Evolutionary conservation across 1,140 invertebrate genomes (phyloP).

Genomic region (Caenorhabditis inopinata): DNA sequence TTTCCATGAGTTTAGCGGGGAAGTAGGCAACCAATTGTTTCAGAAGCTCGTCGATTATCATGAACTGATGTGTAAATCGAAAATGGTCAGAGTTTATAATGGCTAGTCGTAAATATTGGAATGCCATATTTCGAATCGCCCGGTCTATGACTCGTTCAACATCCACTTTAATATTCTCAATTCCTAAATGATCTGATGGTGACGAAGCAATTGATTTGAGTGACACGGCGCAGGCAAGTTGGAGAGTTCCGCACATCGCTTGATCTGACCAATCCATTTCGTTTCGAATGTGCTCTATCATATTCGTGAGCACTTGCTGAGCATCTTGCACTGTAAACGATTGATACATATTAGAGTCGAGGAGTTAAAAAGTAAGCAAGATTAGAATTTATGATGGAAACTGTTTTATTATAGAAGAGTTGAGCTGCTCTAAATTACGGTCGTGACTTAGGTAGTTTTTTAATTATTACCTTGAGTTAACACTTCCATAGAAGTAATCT

Average conservation of each 20-base stretch:
- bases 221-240: constrained; percentile 35
- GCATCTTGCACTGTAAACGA: background rate
- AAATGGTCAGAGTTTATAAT: constrained; percentile 18
- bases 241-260: constrained; percentile 38
- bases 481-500: constrained; percentile 28
- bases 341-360: background rate
- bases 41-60: constrained; percentile 26
- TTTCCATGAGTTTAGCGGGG: constrained; percentile 39
- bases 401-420: too few species aligned
- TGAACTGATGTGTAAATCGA: background rate
- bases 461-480: constrained; percentile 10
- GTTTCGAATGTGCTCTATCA: constrained; percentile 38
- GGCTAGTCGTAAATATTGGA: constrained; percentile 17
- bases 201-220: constrained; percentile 20
- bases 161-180: constrained; percentile 33
- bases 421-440: too few species aligned
- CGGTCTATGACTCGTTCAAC: constrained; percentile 36
- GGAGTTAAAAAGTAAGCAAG: background rate
- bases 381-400: too few species aligned
- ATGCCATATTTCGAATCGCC: constrained; percentile 27
- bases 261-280: constrained; percentile 41
- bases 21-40: constrained; percentile 30
- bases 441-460: too few species aligned
- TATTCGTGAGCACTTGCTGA: constrained; percentile 8
- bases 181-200: constrained; percentile 34